Conservation (phyloP, 64 coral and sea anemone species). For the Stylophora pistillata region DNA sequence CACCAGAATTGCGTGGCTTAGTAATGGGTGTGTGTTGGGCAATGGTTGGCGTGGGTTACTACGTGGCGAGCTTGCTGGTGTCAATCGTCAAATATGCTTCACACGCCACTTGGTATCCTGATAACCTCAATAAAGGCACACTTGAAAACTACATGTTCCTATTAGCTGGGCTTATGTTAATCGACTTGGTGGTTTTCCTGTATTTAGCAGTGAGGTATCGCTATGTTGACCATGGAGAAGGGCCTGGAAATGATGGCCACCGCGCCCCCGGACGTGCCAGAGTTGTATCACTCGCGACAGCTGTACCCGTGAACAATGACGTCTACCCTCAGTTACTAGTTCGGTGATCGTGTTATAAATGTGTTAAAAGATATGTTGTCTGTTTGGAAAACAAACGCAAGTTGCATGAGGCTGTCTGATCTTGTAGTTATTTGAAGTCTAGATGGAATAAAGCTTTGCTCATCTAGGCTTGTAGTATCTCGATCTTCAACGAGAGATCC, state of each 20-base stretch:
- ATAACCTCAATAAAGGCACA: conserved; percentile 53
- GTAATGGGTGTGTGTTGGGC: conserved; percentile 63
- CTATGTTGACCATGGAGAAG: conserved; percentile 29
- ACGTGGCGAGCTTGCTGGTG: conserved; percentile 53
- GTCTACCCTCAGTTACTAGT: too few species aligned
- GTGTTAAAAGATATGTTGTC: too few species aligned
- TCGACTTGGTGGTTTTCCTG: conserved; percentile 63
- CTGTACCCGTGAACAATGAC: too few species aligned
- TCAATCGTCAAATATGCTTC: conserved; percentile 54
- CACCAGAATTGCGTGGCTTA: conserved; percentile 58
- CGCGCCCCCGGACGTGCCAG: neutral
- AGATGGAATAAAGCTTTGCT: too few species aligned
- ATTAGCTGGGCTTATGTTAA: conserved; percentile 58
- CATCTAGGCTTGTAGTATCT: too few species aligned
- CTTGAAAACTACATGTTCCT: conserved; percentile 83
- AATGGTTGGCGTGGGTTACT: conserved; percentile 61
- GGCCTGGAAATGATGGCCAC: neutral
- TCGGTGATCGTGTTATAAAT: too few species aligned
- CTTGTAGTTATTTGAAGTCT: too few species aligned
- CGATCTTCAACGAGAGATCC: too few species aligned
- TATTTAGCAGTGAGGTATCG: conserved; percentile 56
- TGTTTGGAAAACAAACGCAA: too few species aligned
- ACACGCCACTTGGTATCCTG: conserved; percentile 71
- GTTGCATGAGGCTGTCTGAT: too few species aligned
- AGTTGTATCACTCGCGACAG: too few species aligned